Percentiles rank a stretch among this genome's conserved stretches.
These are phyloP conservation scores for Tetramorium simillimum DNA, from an alignment of 1,140 invertebrate genomes.

Conservation along the genomic window DNA sequence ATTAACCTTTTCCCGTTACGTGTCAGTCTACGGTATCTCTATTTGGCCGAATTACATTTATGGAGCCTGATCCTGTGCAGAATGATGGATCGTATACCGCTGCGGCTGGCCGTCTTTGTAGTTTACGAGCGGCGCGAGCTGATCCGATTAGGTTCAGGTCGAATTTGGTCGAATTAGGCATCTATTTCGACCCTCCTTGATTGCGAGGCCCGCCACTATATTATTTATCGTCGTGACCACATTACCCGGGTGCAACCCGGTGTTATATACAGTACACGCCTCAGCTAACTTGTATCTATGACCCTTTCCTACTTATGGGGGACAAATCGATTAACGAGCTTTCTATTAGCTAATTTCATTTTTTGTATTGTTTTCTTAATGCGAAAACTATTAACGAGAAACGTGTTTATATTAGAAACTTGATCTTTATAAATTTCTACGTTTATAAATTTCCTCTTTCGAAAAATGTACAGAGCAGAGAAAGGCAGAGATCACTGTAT, in stretches of 20 bases:
- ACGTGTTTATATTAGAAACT: neutral
- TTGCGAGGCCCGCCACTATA: constrained; percentile 48
- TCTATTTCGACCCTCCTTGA: constrained; percentile 60
- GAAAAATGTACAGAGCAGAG: neutral
- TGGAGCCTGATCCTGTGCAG: constrained; percentile 66
- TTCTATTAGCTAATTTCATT: neutral
- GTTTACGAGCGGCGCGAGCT: constrained; percentile 78
- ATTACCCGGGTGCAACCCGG: neutral
- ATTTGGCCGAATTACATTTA: constrained; percentile 81
- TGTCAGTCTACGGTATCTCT: constrained; percentile 49
- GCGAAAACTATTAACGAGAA: neutral
- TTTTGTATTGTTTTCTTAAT: neutral
- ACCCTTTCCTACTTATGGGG: neutral
- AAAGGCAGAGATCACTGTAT: neutral
- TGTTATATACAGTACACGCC: neutral
- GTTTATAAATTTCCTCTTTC: too few species aligned
- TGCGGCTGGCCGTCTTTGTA: constrained; percentile 69
- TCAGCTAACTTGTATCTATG: neutral
- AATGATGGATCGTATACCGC: constrained; percentile 75
- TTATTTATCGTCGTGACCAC: constrained; percentile 44
- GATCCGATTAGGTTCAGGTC: constrained; percentile 68
- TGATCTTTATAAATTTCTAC: neutral
- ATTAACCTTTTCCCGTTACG: constrained; percentile 35
- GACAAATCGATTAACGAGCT: neutral
- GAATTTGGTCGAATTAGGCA: constrained; percentile 62